These are phyloP conservation scores for Eospalax fontanierii DNA, from an alignment of 2,797 vertebrate species.

Conservation along the genomic window DNA sequence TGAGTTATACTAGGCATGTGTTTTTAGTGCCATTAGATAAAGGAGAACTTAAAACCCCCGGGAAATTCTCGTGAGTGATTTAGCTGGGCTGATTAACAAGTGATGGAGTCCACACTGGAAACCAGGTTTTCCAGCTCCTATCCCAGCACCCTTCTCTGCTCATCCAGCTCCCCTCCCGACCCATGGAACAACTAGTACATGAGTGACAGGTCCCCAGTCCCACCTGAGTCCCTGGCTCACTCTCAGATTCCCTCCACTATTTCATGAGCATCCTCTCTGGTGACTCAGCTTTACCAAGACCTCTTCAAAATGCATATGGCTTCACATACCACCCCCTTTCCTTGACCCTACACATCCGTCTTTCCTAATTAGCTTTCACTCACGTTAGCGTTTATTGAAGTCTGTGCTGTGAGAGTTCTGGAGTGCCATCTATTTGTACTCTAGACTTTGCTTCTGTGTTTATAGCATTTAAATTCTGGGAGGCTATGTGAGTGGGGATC, in stretches of 20 bases:
- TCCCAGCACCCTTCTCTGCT: background rate
- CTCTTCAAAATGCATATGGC: background rate
- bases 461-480: conserved; percentile 61
- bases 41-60: background rate
- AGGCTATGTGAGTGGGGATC: background rate
- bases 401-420: conserved; percentile 43
- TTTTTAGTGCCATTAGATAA: background rate
- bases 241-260: background rate
- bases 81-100: background rate
- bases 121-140: background rate
- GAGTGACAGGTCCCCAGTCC: background rate
- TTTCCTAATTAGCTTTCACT: conserved; percentile 62
- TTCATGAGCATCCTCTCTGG: background rate
- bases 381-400: conserved; percentile 17
- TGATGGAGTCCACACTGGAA: background rate
- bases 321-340: background rate
- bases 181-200: background rate
- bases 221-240: background rate
- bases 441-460: conserved; percentile 22
- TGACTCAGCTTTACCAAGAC: background rate
- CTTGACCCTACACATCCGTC: background rate
- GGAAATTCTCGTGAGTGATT: background rate
- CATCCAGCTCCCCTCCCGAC: background rate
- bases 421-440: conserved; percentile 20
- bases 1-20: background rate